phyloP scores from a whole-genome alignment of 2,113 vertebrate species.

The Sphyrna mokarran region DNA sequence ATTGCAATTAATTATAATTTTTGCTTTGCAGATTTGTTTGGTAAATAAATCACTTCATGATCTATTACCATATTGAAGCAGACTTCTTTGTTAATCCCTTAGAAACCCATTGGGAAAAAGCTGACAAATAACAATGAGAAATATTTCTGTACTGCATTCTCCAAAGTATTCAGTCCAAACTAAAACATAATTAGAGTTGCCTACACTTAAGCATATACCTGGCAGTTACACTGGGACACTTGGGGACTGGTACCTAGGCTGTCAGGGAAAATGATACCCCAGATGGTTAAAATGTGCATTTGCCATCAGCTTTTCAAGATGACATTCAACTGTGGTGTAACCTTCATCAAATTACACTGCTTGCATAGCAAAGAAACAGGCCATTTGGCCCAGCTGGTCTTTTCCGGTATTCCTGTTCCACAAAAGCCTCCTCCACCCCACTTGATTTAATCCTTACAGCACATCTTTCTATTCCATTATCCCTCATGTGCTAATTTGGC shows the following conservation, averaged over 20 bases:
- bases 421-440: background rate
- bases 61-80: background rate
- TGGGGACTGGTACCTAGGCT: background rate
- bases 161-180: background rate
- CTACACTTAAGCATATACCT: background rate
- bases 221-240: background rate
- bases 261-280: background rate
- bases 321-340: background rate
- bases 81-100: background rate
- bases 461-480: background rate
- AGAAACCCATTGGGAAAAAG: background rate
- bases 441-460: background rate
- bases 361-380: background rate
- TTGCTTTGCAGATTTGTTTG: background rate
- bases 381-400: background rate
- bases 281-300: background rate
- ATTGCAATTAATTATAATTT: background rate
- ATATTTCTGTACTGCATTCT: background rate
- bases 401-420: background rate
- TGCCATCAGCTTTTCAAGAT: background rate
- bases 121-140: background rate
- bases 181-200: conserved; percentile 9
- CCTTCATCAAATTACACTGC: background rate
- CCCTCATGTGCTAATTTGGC: background rate
- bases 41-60: background rate